Percentiles rank a stretch among this genome's conserved stretches.
Conservation (phyloP, 2,888 invertebrate species). For the Dendrolimus pini region DNA sequence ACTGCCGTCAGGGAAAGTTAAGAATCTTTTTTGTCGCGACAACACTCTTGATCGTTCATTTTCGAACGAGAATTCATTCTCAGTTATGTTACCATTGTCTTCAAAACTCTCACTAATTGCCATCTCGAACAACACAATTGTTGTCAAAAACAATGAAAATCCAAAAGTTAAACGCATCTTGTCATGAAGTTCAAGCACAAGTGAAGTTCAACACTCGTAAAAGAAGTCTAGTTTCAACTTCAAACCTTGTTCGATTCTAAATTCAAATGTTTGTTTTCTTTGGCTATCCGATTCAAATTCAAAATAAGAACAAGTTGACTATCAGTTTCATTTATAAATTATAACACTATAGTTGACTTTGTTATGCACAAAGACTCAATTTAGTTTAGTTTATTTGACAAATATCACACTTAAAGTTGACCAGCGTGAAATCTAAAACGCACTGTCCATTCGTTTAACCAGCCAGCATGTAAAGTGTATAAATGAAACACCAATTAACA, state of each 20-base stretch:
- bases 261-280: too few species aligned
- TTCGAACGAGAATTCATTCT: conserved; percentile 26
- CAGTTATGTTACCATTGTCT: conserved; percentile 28
- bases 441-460: conserved; percentile 38
- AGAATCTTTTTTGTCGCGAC: conserved; percentile 75
- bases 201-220: too few species aligned
- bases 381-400: conserved; percentile 4
- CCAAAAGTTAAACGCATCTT: not conserved
- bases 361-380: too few species aligned
- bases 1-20: conserved; percentile 78
- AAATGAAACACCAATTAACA: conserved; percentile 65
- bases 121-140: conserved; percentile 25
- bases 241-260: too few species aligned
- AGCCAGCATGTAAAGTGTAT: conserved; percentile 32
- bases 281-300: too few species aligned
- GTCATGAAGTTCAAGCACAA: too few species aligned
- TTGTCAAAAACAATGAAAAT: conserved; percentile 14
- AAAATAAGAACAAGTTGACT: too few species aligned
- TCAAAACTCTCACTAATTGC: conserved; percentile 31
- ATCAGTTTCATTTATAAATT: too few species aligned
- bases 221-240: too few species aligned
- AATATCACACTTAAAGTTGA: conserved; percentile 28
- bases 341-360: too few species aligned
- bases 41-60: conserved; percentile 41
- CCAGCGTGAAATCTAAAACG: conserved; percentile 36